Evolutionary conservation across 2,888 invertebrate species (phyloP), one percentile per base, ranked within the genome.

Genomic region (Orthonevra nobilis): DNA sequence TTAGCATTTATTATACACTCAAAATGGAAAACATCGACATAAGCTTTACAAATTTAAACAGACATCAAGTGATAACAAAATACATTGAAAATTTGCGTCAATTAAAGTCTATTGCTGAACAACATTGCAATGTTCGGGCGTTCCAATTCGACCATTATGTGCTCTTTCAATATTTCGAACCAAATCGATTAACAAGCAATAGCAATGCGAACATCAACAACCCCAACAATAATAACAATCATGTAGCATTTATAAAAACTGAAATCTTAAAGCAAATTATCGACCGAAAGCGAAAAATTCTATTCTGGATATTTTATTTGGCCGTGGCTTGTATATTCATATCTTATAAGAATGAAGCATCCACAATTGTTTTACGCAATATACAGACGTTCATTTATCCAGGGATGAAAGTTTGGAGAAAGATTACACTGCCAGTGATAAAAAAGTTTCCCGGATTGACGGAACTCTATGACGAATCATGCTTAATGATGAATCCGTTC

Each of bases 391-490:
- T 92, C 83, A 94, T 96, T 82, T 95, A 96, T 89, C 96, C 96
- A 6, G 93, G 93, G 7, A 91, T 96, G 88, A 92, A 93, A 83
- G 86, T 93, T 20, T 89, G 96, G 85, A 91, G 96, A 64, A 92
- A 92, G 83, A 84, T 94, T 81, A 92, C 94, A 48, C 91, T 96
- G 83, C 96, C 96, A n/a, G 86, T 96, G 26, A 92, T 96, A 81
- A 91, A 92, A 74, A 88, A 91, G 58, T 95, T 94, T 89, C 95
- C 95, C 84, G 93, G 95, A 30, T 86, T 92, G 87, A 83, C 89
- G 92, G 95, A 93, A 86, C 91, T 93, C 38, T 96, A 96, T 84
- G 95, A 96, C 89, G 96, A 96, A 88, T 93, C 94, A 84, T 96
- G 96, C 86, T 89, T 96, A 30, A 89, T 96, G 82, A 92, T 93